Evolutionary conservation across 1,140 invertebrate species (phyloP), one percentile per base, ranked within the genome.

Genomic region (Antheraea pernyi): DNA sequence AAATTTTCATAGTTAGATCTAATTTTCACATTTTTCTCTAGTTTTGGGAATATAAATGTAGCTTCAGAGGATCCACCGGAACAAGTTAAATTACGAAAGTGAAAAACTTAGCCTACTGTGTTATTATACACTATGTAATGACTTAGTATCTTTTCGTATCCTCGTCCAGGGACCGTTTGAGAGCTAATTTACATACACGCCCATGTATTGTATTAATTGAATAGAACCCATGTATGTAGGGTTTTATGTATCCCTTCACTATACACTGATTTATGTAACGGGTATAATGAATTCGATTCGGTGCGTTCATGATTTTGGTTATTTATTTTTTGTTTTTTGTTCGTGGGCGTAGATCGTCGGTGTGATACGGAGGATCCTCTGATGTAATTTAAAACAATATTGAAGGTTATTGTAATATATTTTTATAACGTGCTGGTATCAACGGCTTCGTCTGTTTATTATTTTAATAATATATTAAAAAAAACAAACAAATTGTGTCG

Each of bases 121-220:
- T 7, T 30, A 13, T 13, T 7, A 1, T 61, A 19, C 18, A 13
- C 19, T 9, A 22, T 64, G 36, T 59, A 19, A 8, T 62, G 30
- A 30, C 22, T 18, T 39, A 18, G 63, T 65, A 65, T 65, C 63
- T 65, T 65, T 39, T n/a, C 63, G 63, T 36, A 65, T 65, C 9
- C 61, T 19, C 63, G 63, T 42, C 63, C 42, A 65, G 64, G 64
- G 64, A 53, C 19, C 64, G 64, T n/a, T 37, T n/a, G n/a, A 48
- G 36, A 42, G 37, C 64, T 65, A 65, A 65, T 65, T 65, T 65
- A 65, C 64, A 65, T 65, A 65, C 19, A 53, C n/a, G 19, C 64
- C 64, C 64, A 9, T 48, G 39, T 65, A 42, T 48, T 53, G 64
- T 63, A 19, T 65, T 65, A 65, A 65, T 65, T 65, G 64, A 65